A percentile compares a stretch with the other conserved stretches of the same genome.
These are phyloP conservation scores for Pharmacophagus antenor DNA, from an alignment of 2,888 invertebrate species.

Conservation along the genomic window DNA sequence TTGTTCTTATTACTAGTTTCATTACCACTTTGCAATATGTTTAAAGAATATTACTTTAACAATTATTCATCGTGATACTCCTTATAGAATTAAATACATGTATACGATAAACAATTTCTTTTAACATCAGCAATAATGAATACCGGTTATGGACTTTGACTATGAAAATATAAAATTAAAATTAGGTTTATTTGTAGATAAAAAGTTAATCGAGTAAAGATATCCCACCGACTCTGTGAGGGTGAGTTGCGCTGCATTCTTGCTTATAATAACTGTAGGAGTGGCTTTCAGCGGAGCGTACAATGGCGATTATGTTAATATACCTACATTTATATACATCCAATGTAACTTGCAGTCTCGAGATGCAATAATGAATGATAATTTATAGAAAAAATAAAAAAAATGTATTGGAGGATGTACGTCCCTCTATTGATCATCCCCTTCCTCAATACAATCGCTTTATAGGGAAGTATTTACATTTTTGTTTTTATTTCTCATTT, in stretches of 20 bases:
- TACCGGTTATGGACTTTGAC: background rate
- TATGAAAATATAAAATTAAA: background rate
- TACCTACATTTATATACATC: conserved; percentile 1
- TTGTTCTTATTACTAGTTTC: too few species aligned
- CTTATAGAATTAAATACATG: too few species aligned
- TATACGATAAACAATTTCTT: too few species aligned
- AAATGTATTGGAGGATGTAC: background rate
- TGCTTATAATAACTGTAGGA: conserved; percentile 17
- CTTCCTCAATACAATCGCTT: background rate
- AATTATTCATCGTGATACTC: too few species aligned
- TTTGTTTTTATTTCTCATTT: too few species aligned
- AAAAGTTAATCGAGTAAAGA: background rate
- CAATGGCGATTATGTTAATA: conserved; percentile 23
- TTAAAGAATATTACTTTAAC: too few species aligned
- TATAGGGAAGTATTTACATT: background rate
- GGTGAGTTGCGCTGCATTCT: conserved; percentile 8
- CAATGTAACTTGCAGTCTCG: conserved; percentile 1
- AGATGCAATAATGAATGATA: conserved; percentile 1
- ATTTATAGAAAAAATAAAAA: conserved; percentile 2
- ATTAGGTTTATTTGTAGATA: background rate
- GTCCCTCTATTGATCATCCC: background rate
- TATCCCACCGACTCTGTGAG: background rate
- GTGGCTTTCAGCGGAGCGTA: conserved; percentile 13
- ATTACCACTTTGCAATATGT: too few species aligned
- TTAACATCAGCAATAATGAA: too few species aligned